Evolutionary conservation across 2,113 vertebrate genomes (phyloP).

Genomic region (Pseudorectes ferrugineus): DNA sequence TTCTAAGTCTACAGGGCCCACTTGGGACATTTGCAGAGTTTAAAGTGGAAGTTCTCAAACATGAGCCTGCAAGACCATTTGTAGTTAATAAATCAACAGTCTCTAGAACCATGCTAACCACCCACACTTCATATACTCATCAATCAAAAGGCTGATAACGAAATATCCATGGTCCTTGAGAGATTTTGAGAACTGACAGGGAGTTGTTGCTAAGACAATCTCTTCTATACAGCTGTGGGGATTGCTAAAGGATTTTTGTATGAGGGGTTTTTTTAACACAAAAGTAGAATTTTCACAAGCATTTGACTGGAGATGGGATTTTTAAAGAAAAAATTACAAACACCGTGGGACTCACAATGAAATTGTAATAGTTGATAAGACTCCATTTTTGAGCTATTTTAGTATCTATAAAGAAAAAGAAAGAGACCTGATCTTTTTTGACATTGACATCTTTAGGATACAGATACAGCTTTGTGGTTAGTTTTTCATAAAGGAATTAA

Average conservation of each 20-base stretch:
- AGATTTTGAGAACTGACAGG: not conserved
- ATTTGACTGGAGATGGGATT: not conserved
- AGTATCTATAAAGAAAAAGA: not conserved
- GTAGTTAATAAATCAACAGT: not conserved
- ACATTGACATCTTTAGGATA: not conserved
- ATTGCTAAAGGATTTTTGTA: not conserved
- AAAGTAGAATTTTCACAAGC: not conserved
- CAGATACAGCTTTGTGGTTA: not conserved
- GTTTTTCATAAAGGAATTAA: not conserved
- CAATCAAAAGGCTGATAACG: not conserved
- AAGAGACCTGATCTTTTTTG: not conserved
- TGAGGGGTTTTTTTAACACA: not conserved
- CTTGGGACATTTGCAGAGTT: not conserved
- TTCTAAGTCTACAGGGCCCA: not conserved
- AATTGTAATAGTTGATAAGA: not conserved
- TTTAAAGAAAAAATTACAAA: slow-evolving; percentile 3
- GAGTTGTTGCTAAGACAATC: not conserved
- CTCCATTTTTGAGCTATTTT: not conserved
- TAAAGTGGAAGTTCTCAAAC: not conserved
- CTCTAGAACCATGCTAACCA: not conserved
- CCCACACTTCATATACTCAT: not conserved
- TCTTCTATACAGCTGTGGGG: not conserved
- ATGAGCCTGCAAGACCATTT: not conserved
- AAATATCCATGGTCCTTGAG: not conserved
- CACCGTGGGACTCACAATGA: not conserved